These are phyloP conservation scores for human (Homo sapiens) DNA, from an alignment of 2,113 vertebrate species.

Conservation along the genomic window GRCh38 chr2:162782001-162782500, in stretches of 20 bases:
- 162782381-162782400: slow-evolving; percentile 41
- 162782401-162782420: not conserved
- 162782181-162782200: not conserved
- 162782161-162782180: not conserved
- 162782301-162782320: not conserved
- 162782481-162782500: not conserved
- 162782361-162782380: not conserved
- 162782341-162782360: not conserved
- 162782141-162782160: not conserved
- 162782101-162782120: not conserved
- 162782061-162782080: not conserved
- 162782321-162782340: not conserved
- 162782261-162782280: not conserved
- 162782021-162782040: not conserved
- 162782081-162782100: not conserved
- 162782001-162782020: not conserved
- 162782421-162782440: slow-evolving; percentile 11
- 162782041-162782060: not conserved
- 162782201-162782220: not conserved
- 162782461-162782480: not conserved
- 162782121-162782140: not conserved
- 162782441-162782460: not conserved
- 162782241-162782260: not conserved
- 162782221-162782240: not conserved
- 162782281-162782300: not conserved